These are phyloP conservation scores for Drosophila pandora DNA, from an alignment of 1,140 invertebrate genomes.

Conservation along the genomic window DNA sequence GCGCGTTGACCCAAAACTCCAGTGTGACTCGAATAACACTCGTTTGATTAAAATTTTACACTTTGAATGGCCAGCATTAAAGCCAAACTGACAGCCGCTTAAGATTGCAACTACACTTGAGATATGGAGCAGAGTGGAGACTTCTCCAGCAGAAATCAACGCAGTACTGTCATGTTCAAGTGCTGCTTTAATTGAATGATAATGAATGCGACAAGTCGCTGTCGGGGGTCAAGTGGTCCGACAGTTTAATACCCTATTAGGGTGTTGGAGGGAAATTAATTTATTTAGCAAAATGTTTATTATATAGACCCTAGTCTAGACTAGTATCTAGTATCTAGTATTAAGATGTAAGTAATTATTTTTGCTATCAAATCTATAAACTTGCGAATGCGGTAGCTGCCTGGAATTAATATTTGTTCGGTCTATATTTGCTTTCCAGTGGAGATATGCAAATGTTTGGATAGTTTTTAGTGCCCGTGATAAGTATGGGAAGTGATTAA, in stretches of 20 bases:
- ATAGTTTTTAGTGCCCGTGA: background rate
- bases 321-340: no score
- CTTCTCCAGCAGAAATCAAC: background rate
- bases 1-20: constrained; percentile 1
- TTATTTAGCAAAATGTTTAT: background rate
- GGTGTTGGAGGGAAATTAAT: background rate
- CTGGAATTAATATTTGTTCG: background rate
- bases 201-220: constrained; percentile 17
- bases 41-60: background rate
- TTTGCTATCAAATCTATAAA: background rate
- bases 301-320: no score
- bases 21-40: background rate
- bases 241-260: constrained; percentile 2
- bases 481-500: background rate
- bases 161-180: constrained; percentile 26
- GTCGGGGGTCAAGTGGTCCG: constrained; percentile 7
- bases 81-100: background rate
- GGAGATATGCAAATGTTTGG: background rate
- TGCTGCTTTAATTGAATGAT: constrained; percentile 33
- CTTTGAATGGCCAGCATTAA: background rate
- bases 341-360: background rate
- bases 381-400: background rate
- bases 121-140: background rate
- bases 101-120: constrained; percentile 3
- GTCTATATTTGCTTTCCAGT: background rate